Base-by-base conservation (phyloP, 1,140 invertebrate species). In the Meloidogyne exigua region DNA sequence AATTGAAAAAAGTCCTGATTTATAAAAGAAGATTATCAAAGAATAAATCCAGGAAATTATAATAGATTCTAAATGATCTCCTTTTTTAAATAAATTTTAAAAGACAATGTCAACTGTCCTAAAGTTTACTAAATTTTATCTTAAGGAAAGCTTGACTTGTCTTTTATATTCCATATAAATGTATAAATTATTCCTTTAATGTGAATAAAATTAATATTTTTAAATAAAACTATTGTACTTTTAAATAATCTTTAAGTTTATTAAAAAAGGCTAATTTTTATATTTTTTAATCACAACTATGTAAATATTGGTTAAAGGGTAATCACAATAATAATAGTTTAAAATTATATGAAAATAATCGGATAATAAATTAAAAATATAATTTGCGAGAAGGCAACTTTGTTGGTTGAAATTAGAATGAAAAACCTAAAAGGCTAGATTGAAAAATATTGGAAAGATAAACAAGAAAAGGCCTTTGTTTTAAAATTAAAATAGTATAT, bases 1-100 rank as follows among this genome's bases (percentile, higher is more conserved):
- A 25, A 68, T 18, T 5, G 39, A 68, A 25, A 42, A 68, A 68
- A 42, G 66, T 36, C 49, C 49, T 68, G 66, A 68, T 68, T 36
- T 68, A 21, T 68, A 68, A 12, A n/a, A 21, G 5, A 49, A 9
- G 3, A 42, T 49, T 49, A 49, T 7, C 1, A n/a, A 5, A 7
- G 10, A 57, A n/a, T 4, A 21, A 21, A 9, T 57, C 10, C 9
- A 39, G 18, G 21, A 57, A 57, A 57, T 7, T 49, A 1, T 2
- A 49, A 57, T 0, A 9, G 21, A 9, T n/a, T 13, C 2, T 15
- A 57, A 1, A 57, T 57, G 49, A 57, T 57, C 49, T 57, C 49
- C n/a, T 57, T n/a, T 9, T 18, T 9, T n/a, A n/a, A 49, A 5
- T 49, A 15, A 4, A 18, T 49, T 49, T 4, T 49, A 18, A 49